These are phyloP conservation scores for Cololabis saira DNA, from an alignment of 2,113 vertebrate species.

Conservation along the genomic window DNA sequence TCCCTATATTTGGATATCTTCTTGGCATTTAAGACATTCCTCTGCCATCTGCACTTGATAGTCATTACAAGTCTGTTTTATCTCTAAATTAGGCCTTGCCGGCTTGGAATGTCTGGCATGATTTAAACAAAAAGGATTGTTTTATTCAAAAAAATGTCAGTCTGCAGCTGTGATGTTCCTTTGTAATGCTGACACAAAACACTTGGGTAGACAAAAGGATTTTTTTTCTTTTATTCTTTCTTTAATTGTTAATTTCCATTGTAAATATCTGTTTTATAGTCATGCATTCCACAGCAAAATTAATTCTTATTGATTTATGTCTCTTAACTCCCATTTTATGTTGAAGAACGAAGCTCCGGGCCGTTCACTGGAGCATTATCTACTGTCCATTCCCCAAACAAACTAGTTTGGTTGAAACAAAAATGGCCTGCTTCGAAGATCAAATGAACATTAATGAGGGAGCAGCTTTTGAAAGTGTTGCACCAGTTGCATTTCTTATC, in stretches of 20 bases:
- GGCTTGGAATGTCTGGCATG: constrained; percentile 35
- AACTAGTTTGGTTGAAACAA: constrained; percentile 41
- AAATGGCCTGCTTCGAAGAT: constrained; percentile 40
- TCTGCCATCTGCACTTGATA: constrained; percentile 69
- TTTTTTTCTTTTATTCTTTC: too few species aligned
- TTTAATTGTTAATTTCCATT: too few species aligned
- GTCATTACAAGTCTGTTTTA: constrained; percentile 43
- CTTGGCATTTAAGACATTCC: constrained; percentile 53
- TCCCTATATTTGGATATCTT: constrained; percentile 36
- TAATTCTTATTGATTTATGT: too few species aligned
- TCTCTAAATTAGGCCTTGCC: constrained; percentile 47
- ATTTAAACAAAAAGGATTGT: constrained; percentile 50
- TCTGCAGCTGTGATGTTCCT: too few species aligned
- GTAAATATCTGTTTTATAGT: too few species aligned
- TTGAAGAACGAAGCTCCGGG: not conserved
- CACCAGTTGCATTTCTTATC: constrained; percentile 66
- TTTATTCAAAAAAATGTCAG: constrained; percentile 53
- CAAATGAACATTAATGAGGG: constrained; percentile 59
- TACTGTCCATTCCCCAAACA: constrained; percentile 28
- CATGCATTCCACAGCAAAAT: too few species aligned
- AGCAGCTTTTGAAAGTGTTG: constrained; percentile 60
- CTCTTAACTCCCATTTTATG: too few species aligned
- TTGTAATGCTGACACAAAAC: too few species aligned
- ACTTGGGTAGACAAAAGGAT: too few species aligned
- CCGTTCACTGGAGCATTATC: constrained; percentile 26